phyloP scores from a whole-genome alignment of 2,888 invertebrate species.

The Crematogaster levior region DNA sequence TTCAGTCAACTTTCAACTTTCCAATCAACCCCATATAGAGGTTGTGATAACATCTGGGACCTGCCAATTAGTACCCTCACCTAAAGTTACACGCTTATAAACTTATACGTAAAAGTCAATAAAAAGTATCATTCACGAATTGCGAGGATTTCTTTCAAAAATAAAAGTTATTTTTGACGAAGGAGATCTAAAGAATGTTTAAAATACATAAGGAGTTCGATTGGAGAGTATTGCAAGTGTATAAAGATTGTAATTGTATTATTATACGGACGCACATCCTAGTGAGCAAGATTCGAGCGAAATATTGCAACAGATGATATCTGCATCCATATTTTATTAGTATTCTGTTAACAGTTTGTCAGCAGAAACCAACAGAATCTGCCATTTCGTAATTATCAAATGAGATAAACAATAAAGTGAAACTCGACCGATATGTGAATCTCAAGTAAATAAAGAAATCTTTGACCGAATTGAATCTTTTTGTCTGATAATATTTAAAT shows the following conservation, averaged over 20 bases:
- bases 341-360: not conserved
- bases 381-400: not conserved
- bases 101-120: conserved; percentile 67
- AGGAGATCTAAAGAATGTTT: not conserved
- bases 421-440: too few species aligned
- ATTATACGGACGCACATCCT: not conserved
- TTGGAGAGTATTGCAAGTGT: not conserved
- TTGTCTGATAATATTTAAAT: too few species aligned
- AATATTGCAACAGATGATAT: not conserved
- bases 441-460: too few species aligned
- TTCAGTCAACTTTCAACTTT: not conserved
- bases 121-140: conserved; percentile 64
- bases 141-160: conserved; percentile 28
- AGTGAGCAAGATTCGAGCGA: not conserved
- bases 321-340: too few species aligned
- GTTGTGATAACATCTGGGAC: not conserved
- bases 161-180: conserved; percentile 9
- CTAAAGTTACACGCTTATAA: conserved; percentile 21
- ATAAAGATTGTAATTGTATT: not conserved
- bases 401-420: not conserved
- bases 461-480: too few species aligned
- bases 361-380: not conserved
- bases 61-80: not conserved
- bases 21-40: not conserved
- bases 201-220: not conserved